Conservation (phyloP, 2,888 invertebrate species). For the Tetragnatha montana region DNA sequence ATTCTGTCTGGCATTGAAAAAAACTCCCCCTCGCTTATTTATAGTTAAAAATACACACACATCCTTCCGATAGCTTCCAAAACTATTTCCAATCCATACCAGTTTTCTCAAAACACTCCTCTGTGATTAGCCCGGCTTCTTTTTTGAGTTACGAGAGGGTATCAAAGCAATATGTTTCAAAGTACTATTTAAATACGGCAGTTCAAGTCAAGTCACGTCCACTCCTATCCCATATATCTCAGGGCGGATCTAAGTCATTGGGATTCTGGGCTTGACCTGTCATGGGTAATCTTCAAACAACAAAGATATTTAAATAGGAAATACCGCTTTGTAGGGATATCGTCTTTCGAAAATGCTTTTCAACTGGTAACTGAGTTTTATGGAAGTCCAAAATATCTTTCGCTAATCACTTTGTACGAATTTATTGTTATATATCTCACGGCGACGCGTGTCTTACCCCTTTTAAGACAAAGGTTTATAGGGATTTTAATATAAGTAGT, state of each 20-base stretch:
- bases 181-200: not conserved
- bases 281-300: conserved; percentile 12
- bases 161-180: not conserved
- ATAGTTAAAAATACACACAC: too few relatives aligned
- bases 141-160: not conserved
- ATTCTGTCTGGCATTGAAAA: too few relatives aligned
- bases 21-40: too few relatives aligned
- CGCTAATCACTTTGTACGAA: not conserved
- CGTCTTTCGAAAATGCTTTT: not conserved
- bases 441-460: too few relatives aligned
- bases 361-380: not conserved
- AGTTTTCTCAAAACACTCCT: not conserved
- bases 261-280: conserved; percentile 19
- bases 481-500: too few relatives aligned
- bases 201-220: not conserved
- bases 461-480: too few relatives aligned
- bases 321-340: not conserved
- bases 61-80: too few relatives aligned
- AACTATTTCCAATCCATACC: too few relatives aligned
- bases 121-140: not conserved
- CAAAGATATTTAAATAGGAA: not conserved
- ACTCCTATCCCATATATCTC: not conserved
- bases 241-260: conserved; percentile 27
- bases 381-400: not conserved
- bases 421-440: not conserved